Percentiles rank a stretch among this genome's conserved stretches.
phyloP scores from a whole-genome alignment of 1,140 invertebrate species.

The Drosophila asahinai region DNA sequence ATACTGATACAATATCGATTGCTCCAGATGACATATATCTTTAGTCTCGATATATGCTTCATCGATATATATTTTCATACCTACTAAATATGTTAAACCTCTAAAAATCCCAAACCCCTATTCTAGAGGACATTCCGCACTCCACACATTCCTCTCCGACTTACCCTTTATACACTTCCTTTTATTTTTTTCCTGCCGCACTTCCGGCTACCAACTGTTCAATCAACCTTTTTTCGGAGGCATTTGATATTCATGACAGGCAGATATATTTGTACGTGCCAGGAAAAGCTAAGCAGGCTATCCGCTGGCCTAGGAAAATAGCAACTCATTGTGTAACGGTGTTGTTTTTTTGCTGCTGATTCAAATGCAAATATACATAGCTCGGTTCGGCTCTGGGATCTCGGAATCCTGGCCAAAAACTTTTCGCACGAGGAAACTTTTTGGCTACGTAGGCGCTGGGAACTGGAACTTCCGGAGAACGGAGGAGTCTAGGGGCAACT shows the following conservation, averaged over 20 bases:
- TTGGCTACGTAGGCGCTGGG: conserved; percentile 61
- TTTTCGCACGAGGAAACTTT: conserved; percentile 78
- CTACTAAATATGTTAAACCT: no score
- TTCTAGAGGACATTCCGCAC: conserved; percentile 10
- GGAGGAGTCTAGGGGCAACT: conserved; percentile 25
- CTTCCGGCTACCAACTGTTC: conserved; percentile 63
- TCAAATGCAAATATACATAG: conserved; percentile 73
- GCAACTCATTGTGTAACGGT: conserved; percentile 64
- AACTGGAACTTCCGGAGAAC: conserved; percentile 46
- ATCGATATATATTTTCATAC: neutral
- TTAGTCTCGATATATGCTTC: neutral
- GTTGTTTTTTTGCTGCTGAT: conserved; percentile 62
- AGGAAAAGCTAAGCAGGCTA: conserved; percentile 72
- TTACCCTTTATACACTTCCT: conserved; percentile 22
- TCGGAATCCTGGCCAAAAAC: conserved; percentile 41
- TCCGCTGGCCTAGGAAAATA: conserved; percentile 45
- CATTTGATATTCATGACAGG: conserved; percentile 79
- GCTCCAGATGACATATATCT: neutral
- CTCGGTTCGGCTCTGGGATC: conserved; percentile 18
- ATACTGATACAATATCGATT: neutral
- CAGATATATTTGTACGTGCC: conserved; percentile 77
- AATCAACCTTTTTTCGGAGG: conserved; percentile 65
- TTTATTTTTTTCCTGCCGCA: conserved; percentile 40
- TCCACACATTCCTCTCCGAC: neutral
- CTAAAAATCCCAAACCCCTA: neutral